Evolutionary conservation across 53 echinoderm and acorn worm species (phyloP).

Genomic region (Temnopleurus reevesii): DNA sequence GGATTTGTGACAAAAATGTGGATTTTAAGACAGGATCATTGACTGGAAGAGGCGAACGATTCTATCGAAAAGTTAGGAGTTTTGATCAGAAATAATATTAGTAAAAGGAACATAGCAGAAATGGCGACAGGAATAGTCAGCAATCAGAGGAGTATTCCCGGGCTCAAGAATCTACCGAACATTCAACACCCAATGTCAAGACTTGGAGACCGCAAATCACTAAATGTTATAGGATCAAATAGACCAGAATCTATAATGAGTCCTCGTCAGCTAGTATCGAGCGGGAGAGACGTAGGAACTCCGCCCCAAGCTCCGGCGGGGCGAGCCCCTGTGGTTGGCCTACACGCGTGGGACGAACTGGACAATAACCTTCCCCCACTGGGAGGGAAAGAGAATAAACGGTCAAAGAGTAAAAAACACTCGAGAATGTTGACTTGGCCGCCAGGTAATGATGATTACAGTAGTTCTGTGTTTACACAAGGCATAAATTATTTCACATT

Average conservation of each 20-base stretch:
- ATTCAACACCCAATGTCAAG: conserved; percentile 88
- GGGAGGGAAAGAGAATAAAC: conserved; percentile 45
- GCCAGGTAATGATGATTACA: conserved; percentile 65
- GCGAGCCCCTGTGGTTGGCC: conserved; percentile 25
- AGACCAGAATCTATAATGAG: conserved; percentile 60
- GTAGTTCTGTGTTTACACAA: too few species aligned
- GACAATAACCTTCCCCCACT: conserved; percentile 73
- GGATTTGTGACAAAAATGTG: background rate
- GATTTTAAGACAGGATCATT: background rate
- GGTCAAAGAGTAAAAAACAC: conserved; percentile 74
- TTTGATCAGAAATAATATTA: background rate
- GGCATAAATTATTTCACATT: too few species aligned
- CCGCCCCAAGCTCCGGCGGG: conserved; percentile 47
- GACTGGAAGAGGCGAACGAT: background rate
- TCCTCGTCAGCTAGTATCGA: conserved; percentile 11
- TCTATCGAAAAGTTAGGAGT: background rate
- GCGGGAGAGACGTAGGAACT: conserved; percentile 48
- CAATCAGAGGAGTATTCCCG: conserved; percentile 67
- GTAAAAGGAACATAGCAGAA: background rate
- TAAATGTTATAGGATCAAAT: conserved; percentile 80
- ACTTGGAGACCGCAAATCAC: conserved; percentile 71
- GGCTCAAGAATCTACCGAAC: conserved; percentile 80
- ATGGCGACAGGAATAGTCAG: conserved; percentile 74
- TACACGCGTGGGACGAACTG: conserved; percentile 42
- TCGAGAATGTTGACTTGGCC: conserved; percentile 92